Evolutionary conservation across 2,888 invertebrate species (phyloP), one percentile per base, ranked within the genome.

Genomic region (Anticlea derivata): DNA sequence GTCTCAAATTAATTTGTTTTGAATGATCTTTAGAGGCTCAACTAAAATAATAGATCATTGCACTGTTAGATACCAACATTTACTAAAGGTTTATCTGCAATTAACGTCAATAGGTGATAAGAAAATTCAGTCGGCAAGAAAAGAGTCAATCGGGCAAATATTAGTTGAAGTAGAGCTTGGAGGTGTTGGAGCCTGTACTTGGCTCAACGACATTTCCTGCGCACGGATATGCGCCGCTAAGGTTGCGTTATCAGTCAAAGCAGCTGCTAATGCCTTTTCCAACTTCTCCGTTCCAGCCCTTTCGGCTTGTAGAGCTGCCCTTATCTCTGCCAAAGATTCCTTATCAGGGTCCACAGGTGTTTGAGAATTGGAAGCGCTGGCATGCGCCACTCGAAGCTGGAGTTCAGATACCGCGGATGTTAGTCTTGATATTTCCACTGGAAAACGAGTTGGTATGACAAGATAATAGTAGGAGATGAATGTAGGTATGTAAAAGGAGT

Each of bases 381-480:
- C 52, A 7, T 60, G 40, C 13, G 70, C 59, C 55, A 80, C 46
- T 29, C 67, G 66, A 7, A 66, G 58, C 59, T 82, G 80, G 3
- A 86, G 63, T 55, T 86, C 84, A 0, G 76, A 61, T n/a, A 84
- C 66, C 6, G 71, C 55, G 1, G 75, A 68, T 44, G 60, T 66
- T 0, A 88, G 78, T 31, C 78, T 82, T 17, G 75, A 66, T 63
- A 81, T 78, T 77, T 89, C 83, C 33, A 68, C 89, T 89, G 60
- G 11, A 75, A 76, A 29, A 45, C 49, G 24, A 27, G 1, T 11
- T 13, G 10, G 20, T n/a, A 30, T 20, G 17, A 17, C 17, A 17
- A n/a, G n/a, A n/a, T n/a, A n/a, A n/a, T n/a, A n/a, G n/a, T n/a
- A n/a, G n/a, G n/a, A n/a, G n/a, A n/a, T n/a, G n/a, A n/a, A n/a